Percentiles rank a stretch among this genome's conserved stretches.
phyloP scores from a whole-genome alignment of 2,113 vertebrate species.

The Potamarius usumacintae region DNA sequence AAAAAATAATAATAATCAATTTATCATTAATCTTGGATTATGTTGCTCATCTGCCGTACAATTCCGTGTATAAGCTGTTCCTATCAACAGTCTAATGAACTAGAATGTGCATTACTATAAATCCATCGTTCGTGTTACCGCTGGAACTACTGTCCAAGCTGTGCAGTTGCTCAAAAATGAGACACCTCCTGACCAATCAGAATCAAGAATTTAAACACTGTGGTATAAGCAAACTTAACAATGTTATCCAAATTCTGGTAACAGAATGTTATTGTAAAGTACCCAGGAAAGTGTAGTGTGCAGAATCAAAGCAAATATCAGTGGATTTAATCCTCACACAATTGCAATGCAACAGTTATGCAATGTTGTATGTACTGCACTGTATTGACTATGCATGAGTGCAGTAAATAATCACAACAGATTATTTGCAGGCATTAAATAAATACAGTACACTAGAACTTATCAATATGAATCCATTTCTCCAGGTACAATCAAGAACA shows the following conservation, averaged over 20 bases:
- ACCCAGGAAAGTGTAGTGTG: not conserved
- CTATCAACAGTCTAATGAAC: not conserved
- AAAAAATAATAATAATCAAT: too few relatives aligned
- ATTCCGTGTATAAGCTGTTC: not conserved
- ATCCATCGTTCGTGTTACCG: not conserved
- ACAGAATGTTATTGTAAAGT: not conserved
- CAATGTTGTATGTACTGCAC: not conserved
- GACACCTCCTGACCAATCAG: not conserved
- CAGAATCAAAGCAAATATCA: not conserved
- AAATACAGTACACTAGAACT: not conserved
- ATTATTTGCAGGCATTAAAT: not conserved
- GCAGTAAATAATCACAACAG: not conserved
- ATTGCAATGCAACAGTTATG: not conserved
- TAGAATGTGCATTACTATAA: not conserved
- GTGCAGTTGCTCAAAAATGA: not conserved
- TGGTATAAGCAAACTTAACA: not conserved
- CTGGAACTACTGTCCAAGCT: not conserved
- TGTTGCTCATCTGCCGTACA: not conserved
- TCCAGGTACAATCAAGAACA: slow-evolving; percentile 80
- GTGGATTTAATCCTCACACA: not conserved
- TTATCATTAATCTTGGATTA: not conserved
- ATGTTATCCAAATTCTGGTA: not conserved
- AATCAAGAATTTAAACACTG: not conserved
- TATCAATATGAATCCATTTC: not conserved
- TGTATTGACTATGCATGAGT: not conserved